Percentiles rank a stretch among this genome's conserved stretches.
Evolutionary conservation across 23 tunicate genomes (phyloP).

Genomic region (Ciona savignyi): DNA sequence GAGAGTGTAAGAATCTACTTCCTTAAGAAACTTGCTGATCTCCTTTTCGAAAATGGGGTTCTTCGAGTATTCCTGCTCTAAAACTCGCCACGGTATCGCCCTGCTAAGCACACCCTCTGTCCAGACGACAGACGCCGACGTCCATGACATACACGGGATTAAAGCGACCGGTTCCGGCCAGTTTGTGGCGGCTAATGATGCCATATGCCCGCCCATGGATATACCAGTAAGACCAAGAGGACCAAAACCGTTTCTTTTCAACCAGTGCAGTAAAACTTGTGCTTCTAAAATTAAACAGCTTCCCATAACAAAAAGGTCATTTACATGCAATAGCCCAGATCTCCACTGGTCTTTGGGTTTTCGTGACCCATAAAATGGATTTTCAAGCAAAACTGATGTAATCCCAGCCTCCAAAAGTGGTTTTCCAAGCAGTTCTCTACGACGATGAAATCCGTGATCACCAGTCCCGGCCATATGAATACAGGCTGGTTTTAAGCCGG

Average conservation of each 20-base stretch:
- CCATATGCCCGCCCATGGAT: constrained; percentile 98
- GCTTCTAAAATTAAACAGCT: constrained; percentile 63
- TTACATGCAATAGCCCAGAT: constrained; percentile 76
- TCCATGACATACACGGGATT: constrained; percentile 92
- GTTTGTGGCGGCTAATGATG: constrained; percentile 82
- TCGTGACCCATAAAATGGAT: constrained; percentile 81
- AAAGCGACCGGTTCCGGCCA: constrained; percentile 79
- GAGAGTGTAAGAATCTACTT: constrained; percentile 36
- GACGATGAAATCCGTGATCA: constrained; percentile 78
- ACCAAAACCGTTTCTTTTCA: constrained; percentile 59
- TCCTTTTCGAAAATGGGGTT: constrained; percentile 45
- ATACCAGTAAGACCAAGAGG: constrained; percentile 89
- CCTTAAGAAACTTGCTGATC: constrained; percentile 23
- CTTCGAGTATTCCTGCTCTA: constrained; percentile 43
- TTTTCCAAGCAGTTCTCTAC: constrained; percentile 83
- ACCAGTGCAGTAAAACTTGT: constrained; percentile 74
- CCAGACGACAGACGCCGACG: constrained; percentile 89
- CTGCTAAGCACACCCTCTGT: constrained; percentile 84
- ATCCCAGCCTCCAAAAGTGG: constrained; percentile 55
- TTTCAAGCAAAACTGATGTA: constrained; percentile 70
- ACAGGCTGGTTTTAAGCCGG: constrained; percentile 38
- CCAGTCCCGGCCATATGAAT: constrained; percentile 98
- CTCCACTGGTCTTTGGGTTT: constrained; percentile 70
- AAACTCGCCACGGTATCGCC: constrained; percentile 65
- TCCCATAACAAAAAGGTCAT: constrained; percentile 82